Conservation (phyloP, 2,888 invertebrate genomes). For the Geotrupes spiniger region DNA sequence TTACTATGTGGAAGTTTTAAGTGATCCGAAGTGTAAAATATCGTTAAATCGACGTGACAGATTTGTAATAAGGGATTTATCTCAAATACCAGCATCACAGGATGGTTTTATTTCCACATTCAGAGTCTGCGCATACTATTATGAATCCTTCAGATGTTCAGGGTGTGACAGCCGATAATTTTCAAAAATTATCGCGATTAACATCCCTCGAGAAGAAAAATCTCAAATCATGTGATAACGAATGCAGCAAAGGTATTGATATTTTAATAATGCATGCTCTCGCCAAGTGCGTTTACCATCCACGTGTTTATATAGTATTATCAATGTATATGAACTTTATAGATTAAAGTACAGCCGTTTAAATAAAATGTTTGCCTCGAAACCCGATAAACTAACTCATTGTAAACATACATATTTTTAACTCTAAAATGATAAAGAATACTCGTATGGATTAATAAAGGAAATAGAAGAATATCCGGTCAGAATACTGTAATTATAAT, state of each 20-base stretch:
- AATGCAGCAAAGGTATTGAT: slow-evolving; percentile 31
- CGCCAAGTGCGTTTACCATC: not conserved
- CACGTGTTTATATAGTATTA: slow-evolving; percentile 2
- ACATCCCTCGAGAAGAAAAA: slow-evolving; percentile 46
- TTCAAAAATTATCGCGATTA: slow-evolving; percentile 58
- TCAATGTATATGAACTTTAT: not conserved
- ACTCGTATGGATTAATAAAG: slow-evolving; percentile 17
- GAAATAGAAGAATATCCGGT: slow-evolving; percentile 19
- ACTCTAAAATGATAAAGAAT: slow-evolving; percentile 1
- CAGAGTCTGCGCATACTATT: slow-evolving; percentile 34
- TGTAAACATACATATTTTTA: too few species aligned
- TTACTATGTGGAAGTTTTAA: not conserved
- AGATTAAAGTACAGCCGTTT: too few species aligned
- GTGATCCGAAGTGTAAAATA: not conserved
- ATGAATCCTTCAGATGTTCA: slow-evolving; percentile 54
- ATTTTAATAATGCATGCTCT: not conserved
- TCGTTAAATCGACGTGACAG: not conserved
- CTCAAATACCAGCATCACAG: slow-evolving; percentile 13
- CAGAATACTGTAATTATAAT: slow-evolving; percentile 19
- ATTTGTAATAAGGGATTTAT: not conserved
- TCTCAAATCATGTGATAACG: slow-evolving; percentile 9
- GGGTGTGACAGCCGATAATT: slow-evolving; percentile 49
- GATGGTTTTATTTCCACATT: slow-evolving; percentile 31
- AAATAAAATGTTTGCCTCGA: too few species aligned
- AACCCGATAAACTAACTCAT: too few species aligned